A percentile compares a stretch with the other conserved stretches of the same genome.
phyloP scores from a whole-genome alignment of 2,888 invertebrate genomes.

The Sepiola atlantica region DNA sequence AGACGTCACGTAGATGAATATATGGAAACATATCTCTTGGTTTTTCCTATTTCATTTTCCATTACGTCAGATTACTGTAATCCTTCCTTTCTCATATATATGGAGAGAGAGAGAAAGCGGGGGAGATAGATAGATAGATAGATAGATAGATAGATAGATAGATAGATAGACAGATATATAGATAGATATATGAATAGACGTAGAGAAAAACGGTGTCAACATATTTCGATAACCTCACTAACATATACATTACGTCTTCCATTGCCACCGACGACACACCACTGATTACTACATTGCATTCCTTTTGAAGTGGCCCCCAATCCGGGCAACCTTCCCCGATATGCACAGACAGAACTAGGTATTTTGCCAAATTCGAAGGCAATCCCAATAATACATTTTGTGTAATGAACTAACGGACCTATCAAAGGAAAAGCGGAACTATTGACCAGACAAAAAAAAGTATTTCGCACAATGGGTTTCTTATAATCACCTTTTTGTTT shows the following conservation, averaged over 20 bases:
- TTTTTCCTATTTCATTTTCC: no score
- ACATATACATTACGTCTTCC: background rate
- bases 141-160: background rate
- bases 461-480: background rate
- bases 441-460: background rate
- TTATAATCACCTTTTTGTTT: background rate
- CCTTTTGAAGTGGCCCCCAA: background rate
- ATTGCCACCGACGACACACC: background rate
- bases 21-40: no score
- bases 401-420: background rate
- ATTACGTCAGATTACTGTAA: no score
- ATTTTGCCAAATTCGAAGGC: background rate
- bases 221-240: background rate
- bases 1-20: no score
- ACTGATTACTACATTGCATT: background rate
- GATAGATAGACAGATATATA: background rate
- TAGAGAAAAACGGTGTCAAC: no score
- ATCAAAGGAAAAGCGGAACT: background rate
- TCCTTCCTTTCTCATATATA: no score
- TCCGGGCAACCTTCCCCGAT: background rate
- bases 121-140: no score
- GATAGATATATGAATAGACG: no score
- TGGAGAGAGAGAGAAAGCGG: no score
- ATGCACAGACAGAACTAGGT: background rate
- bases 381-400: background rate